Base-by-base conservation (phyloP, 2,888 invertebrate genomes). In the Drosophila crucigera region DNA sequence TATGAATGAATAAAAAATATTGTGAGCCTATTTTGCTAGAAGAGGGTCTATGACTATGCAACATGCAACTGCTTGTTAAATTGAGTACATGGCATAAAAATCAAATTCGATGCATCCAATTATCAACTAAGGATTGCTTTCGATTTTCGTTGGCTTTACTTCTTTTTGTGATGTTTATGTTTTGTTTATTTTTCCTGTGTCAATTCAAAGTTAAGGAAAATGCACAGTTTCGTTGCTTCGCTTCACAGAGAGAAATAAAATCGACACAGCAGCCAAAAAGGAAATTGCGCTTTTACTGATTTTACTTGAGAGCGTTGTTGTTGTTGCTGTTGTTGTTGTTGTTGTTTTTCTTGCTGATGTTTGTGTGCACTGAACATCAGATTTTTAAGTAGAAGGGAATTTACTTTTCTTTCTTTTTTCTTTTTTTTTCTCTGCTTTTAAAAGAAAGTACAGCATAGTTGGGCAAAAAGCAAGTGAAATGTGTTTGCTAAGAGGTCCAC, bases 241-340 rank as follows among this genome's bases (percentile, higher is more conserved):
- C 62, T 33, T 47, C 54, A 39, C 16, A 55, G 47, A 33, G 41
- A 43, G 50, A 69, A 55, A 50, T 30, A 30, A 63, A 79, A 71
- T 79, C 62, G 55, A 62, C 43, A 28, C 58, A 41, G 49, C 53
- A 56, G 60, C 47, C 74, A 68, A 73, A 70, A 70, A 74, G 86
- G 89, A 85, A 89, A 89, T 89, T 89, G 84, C 77, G 84, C 84
- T 80, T 80, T 80, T 80, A 80, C 70, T 56, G 75, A 74, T 77
- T 81, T 70, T 80, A 61, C 79, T 83, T 39, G 37, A 14, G 30
- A 14, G 39, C 39, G 14, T 19, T 19, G n/a, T 1, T 39, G 37
- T n/a, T 55, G 3, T 25, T 55, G 10, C 37, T 25, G 16, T 9
- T 25, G 28, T 28, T 25, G 25, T 25, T 25, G 25, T 2, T 25